These are phyloP conservation scores for Phalangium opilio DNA, from an alignment of 2,888 invertebrate species.

Conservation along the genomic window DNA sequence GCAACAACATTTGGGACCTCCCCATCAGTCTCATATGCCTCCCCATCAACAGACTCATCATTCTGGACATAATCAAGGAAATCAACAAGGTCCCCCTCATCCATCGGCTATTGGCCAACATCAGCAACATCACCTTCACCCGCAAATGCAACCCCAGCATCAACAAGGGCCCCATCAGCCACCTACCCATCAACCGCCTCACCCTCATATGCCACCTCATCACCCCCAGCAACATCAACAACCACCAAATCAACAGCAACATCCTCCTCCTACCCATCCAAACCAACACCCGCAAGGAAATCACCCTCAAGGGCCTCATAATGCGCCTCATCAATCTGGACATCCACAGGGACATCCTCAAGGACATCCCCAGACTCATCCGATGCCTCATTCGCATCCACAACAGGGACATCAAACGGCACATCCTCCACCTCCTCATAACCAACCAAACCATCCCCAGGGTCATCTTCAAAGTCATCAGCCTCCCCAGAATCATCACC, in stretches of 20 bases:
- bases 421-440: too few relatives aligned
- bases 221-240: conserved; percentile 5
- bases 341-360: background rate
- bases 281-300: too few relatives aligned
- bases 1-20: conserved; percentile 8
- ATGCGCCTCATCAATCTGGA: too few relatives aligned
- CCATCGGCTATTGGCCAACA: too few relatives aligned
- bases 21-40: conserved; percentile 10
- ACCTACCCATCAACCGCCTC: conserved; percentile 5
- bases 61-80: too few relatives aligned
- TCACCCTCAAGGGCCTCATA: too few relatives aligned
- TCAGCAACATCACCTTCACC: conserved; percentile 7
- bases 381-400: conserved; percentile 1
- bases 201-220: conserved; percentile 9
- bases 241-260: conserved; percentile 11
- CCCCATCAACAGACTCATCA: conserved; percentile 8
- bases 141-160: conserved; percentile 14
- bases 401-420: conserved; percentile 6
- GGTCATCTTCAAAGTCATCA: background rate
- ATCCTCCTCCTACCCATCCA: conserved; percentile 6
- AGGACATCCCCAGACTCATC: background rate
- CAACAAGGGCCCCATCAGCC: conserved; percentile 3
- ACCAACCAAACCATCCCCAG: too few relatives aligned
- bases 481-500: conserved; percentile 9
- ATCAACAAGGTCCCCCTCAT: conserved; percentile 4